Conservation (phyloP, 2,113 vertebrate genomes). For the Thermophis baileyi region DNA sequence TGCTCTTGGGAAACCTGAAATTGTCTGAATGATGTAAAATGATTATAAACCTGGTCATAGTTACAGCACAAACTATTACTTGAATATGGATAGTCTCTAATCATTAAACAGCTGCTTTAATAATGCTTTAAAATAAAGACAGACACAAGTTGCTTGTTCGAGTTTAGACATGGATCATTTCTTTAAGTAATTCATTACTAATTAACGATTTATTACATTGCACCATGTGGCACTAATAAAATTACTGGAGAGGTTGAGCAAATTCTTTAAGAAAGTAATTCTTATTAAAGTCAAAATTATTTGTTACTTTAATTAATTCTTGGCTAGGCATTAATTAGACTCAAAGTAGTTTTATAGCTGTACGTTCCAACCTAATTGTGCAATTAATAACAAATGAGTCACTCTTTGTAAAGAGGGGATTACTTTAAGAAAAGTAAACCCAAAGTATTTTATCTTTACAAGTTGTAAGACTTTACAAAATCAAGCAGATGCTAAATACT, state of each 20-base stretch:
- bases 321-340: slow-evolving; percentile 53
- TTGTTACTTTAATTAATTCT: slow-evolving; percentile 64
- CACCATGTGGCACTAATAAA: slow-evolving; percentile 41
- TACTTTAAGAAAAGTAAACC: slow-evolving; percentile 48
- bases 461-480: neutral
- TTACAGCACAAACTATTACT: neutral
- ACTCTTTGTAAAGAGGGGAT: slow-evolving; percentile 40
- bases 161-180: slow-evolving; percentile 26
- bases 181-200: slow-evolving; percentile 50
- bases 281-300: slow-evolving; percentile 59
- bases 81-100: neutral
- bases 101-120: neutral
- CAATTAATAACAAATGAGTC: slow-evolving; percentile 61
- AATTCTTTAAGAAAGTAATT: slow-evolving; percentile 57
- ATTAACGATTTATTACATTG: slow-evolving; percentile 43
- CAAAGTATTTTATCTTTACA: slow-evolving; percentile 31
- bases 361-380: slow-evolving; percentile 50
- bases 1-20: neutral
- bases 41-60: neutral
- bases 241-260: slow-evolving; percentile 57
- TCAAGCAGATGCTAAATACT: neutral
- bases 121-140: neutral
- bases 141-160: neutral
- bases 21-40: neutral
- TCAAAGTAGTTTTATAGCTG: slow-evolving; percentile 50